Percentiles rank a stretch among this genome's conserved stretches.
phyloP scores from a whole-genome alignment of 2,888 invertebrate species.

The Aspidiotus destructor region DNA sequence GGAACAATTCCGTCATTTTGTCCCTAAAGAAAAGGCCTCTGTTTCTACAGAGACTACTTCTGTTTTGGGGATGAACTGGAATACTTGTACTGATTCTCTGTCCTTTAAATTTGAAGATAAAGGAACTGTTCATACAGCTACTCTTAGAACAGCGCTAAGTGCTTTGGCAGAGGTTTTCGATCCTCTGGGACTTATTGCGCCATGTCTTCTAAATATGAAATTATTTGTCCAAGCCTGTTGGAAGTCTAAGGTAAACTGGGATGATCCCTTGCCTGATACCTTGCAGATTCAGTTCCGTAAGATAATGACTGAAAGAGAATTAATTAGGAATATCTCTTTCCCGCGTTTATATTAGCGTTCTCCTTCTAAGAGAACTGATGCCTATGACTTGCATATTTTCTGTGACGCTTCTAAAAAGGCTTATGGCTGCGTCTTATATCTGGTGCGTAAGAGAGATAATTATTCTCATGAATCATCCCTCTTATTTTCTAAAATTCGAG shows the following conservation, averaged over 20 bases:
- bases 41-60: neutral
- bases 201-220: neutral
- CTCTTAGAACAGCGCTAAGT: neutral
- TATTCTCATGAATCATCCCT: neutral
- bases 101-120: neutral
- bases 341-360: neutral
- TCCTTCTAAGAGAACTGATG: neutral
- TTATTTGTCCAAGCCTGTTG: constrained; percentile 7
- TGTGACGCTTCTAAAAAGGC: constrained; percentile 10
- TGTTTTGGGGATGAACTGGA: neutral
- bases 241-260: constrained; percentile 8
- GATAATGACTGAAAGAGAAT: neutral
- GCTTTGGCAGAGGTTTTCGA: neutral
- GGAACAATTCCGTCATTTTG: neutral
- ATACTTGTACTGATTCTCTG: neutral
- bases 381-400: constrained; percentile 4
- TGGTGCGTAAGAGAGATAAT: neutral
- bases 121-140: neutral
- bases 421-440: neutral
- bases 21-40: neutral
- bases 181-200: neutral
- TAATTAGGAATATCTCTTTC: neutral
- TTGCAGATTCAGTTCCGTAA: neutral
- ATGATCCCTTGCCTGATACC: neutral
- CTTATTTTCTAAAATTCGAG: neutral